Evolutionary conservation across 2,113 vertebrate species (phyloP), one percentile per base, ranked within the genome.

Genomic region (Muntiacus muntjak): DNA sequence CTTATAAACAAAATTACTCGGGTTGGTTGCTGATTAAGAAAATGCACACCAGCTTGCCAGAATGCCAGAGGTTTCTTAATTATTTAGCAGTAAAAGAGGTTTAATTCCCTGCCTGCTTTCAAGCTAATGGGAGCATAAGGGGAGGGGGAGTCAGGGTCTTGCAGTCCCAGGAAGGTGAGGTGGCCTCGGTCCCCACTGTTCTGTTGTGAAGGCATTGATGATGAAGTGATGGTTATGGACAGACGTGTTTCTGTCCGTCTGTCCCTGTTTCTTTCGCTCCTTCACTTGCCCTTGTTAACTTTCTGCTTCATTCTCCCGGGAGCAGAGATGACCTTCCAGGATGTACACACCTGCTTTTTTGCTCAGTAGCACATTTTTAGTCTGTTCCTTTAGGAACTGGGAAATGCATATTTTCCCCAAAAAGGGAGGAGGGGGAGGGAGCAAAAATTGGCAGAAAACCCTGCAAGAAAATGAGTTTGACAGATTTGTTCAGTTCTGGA

Each of bases 391-490:
- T 52, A 91, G 84, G 58, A 95, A 47, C 43, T 8, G 6, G 36
- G 33, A 64, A 60, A 67, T 47, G 7, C 15, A 7, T 50, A 45
- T 79, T 90, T 97, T 36, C 19, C 87, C 87, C 50, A n/a, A 94
- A 33, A 43, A 91, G 47, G 23, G 6, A 13, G 19, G 10, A 2
- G 7, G 15, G 17, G 23, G 36, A 17, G 19, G 25, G 47, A 74
- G 6, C 25, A 28, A 83, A 94, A 92, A 55, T 97, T 98, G 98
- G 95, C 95, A 95, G 89, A 67, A 95, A 86, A 94, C 16, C 19
- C 36, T 87, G 94, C 86, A 95, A 97, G 97, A 96, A 96, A 98
- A 97, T 97, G 92, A 97, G 43, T 97, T 96, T 86, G 88, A 97
- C 98, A 97, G 96, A 97, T 97, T 93, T 94, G 74, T 97, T 97